Evolutionary conservation across 2,113 vertebrate genomes (phyloP).

Genomic region (Oreochromis niloticus): DNA sequence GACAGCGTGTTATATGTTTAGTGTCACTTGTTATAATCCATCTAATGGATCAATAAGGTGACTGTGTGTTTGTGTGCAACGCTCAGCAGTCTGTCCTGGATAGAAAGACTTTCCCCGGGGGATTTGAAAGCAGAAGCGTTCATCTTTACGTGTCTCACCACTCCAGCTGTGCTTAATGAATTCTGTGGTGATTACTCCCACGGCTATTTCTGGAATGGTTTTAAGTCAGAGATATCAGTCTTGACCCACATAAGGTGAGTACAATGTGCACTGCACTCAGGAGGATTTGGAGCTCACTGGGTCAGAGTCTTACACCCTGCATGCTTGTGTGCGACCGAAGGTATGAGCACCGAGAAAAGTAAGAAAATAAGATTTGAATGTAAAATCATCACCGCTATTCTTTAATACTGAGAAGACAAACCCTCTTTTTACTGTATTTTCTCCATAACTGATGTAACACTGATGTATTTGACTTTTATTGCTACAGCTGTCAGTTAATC

Average conservation of each 20-base stretch:
- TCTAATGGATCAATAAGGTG: neutral
- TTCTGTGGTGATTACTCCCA: slow-evolving; percentile 54
- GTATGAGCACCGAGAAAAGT: neutral
- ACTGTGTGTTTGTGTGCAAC: neutral
- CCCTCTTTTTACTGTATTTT: neutral
- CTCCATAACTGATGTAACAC: neutral
- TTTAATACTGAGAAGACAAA: neutral
- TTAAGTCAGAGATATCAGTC: slow-evolving; percentile 42
- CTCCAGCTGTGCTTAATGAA: slow-evolving; percentile 61
- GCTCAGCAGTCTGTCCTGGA: neutral
- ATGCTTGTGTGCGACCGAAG: neutral
- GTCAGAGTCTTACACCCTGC: neutral
- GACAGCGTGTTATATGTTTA: neutral
- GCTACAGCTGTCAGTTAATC: neutral
- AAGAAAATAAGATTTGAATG: neutral
- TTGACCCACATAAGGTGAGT: slow-evolving; percentile 59
- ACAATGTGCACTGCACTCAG: slow-evolving; percentile 8
- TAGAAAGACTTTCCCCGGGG: neutral
- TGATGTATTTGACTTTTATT: neutral
- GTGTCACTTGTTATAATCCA: neutral
- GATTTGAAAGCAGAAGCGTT: neutral
- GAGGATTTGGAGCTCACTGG: slow-evolving; percentile 12
- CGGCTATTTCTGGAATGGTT: slow-evolving; percentile 47
- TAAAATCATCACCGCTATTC: neutral
- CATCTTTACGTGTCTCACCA: slow-evolving; percentile 2